phyloP scores from a whole-genome alignment of 2,797 vertebrate species.

The Sphenodon punctatus region DNA sequence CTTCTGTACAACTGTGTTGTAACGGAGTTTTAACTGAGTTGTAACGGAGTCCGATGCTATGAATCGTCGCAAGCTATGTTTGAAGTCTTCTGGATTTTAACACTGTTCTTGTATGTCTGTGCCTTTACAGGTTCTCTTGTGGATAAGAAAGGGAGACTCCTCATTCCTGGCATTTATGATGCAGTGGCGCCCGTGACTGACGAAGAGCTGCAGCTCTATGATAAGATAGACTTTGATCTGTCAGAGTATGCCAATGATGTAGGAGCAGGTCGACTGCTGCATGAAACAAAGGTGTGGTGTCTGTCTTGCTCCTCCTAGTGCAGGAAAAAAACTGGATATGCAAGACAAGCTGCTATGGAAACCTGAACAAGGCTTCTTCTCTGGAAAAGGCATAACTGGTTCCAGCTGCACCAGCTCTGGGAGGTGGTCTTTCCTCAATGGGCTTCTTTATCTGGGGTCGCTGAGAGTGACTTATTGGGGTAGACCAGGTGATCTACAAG shows the following conservation, averaged over 20 bases:
- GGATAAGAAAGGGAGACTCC: conserved; percentile 87
- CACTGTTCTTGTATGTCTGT: not conserved
- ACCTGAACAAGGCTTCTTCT: no score
- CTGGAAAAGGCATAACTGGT: no score
- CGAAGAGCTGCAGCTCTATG: conserved; percentile 86
- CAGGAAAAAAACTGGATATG: no score
- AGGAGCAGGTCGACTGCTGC: conserved; percentile 81
- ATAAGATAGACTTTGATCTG: conserved; percentile 92
- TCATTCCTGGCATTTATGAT: conserved; percentile 85
- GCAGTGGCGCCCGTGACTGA: conserved; percentile 83
- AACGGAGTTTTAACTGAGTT: no score
- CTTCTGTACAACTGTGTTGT: no score
- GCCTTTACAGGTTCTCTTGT: conserved; percentile 81
- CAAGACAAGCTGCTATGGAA: no score
- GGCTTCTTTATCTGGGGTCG: not conserved
- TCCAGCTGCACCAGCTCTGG: no score
- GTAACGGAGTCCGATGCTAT: no score
- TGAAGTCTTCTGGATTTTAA: not conserved
- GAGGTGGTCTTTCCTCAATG: no score
- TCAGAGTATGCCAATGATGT: conserved; percentile 88
- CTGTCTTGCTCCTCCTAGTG: no score
- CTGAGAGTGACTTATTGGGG: no score
- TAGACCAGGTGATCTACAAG: no score
- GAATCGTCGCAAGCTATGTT: not conserved
- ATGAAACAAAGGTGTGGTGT: conserved; percentile 82